These are phyloP conservation scores for Drosophila fungiperda DNA, from an alignment of 2,888 invertebrate genomes.

Conservation along the genomic window DNA sequence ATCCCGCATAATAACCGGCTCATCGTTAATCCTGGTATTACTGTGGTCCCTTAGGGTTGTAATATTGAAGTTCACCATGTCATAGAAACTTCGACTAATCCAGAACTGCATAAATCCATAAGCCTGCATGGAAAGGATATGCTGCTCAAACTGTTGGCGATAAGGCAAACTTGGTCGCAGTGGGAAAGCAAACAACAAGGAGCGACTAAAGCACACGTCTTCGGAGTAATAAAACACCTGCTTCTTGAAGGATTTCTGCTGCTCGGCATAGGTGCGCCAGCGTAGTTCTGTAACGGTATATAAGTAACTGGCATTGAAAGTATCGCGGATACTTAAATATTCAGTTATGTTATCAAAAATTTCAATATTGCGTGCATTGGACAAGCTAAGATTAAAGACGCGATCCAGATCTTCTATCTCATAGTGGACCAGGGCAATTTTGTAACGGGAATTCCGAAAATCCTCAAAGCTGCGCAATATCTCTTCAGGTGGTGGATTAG, in stretches of 20 bases:
- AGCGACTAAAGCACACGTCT: constrained; percentile 40
- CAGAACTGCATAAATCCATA: constrained; percentile 45
- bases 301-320: constrained; percentile 50
- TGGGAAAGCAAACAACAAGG: constrained; percentile 28
- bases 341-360: constrained; percentile 18
- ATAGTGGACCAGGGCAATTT: not conserved
- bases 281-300: constrained; percentile 45
- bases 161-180: constrained; percentile 53
- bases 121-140: constrained; percentile 42
- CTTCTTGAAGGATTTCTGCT: constrained; percentile 52
- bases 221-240: constrained; percentile 53
- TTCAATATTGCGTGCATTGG: not conserved
- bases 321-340: constrained; percentile 27
- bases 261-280: constrained; percentile 57
- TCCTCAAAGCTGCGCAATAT: constrained; percentile 24
- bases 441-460: constrained; percentile 14
- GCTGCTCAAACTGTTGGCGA: constrained; percentile 54
- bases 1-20: constrained; percentile 32
- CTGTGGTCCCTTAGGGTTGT: constrained; percentile 40
- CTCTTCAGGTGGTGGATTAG: constrained; percentile 33
- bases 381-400: not conserved
- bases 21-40: fast-evolving
- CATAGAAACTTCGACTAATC: constrained; percentile 40
- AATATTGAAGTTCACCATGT: constrained; percentile 44
- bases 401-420: constrained; percentile 5